phyloP scores from a whole-genome alignment of 2,797 vertebrate genomes.

The Gadopsis bispinosus region DNA sequence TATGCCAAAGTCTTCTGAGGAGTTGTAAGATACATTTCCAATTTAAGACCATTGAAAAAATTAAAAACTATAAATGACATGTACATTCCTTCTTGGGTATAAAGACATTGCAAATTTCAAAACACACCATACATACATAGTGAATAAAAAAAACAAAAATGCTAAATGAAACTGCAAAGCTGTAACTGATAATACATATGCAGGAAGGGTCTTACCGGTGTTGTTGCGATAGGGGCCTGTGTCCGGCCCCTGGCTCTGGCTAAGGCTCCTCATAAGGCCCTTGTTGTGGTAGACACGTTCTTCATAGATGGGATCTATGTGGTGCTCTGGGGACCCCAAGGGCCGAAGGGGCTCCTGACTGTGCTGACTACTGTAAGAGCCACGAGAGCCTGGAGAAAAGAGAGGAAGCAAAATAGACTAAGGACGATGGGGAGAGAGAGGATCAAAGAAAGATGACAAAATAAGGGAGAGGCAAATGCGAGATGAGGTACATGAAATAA shows the following conservation, averaged over 20 bases:
- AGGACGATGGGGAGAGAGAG: neutral
- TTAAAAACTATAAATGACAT: neutral
- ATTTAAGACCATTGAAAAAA: too few relatives aligned
- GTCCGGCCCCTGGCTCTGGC: slow-evolving; percentile 96
- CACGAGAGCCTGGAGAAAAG: slow-evolving; percentile 89
- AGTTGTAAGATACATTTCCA: neutral
- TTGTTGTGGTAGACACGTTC: slow-evolving; percentile 98
- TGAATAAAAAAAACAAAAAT: neutral
- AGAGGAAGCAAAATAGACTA: neutral
- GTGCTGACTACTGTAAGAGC: slow-evolving; percentile 97
- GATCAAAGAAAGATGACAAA: slow-evolving; percentile 6
- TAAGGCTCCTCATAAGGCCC: slow-evolving; percentile 96
- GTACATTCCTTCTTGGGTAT: neutral
- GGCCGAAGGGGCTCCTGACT: slow-evolving; percentile 94
- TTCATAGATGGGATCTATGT: slow-evolving; percentile 98
- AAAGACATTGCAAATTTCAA: neutral
- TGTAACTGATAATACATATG: slow-evolving; percentile 5
- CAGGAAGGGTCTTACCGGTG: slow-evolving; percentile 86
- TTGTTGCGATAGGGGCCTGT: slow-evolving; percentile 94
- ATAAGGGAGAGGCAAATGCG: neutral
- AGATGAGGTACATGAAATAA: neutral
- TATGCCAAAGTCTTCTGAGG: neutral
- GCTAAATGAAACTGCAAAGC: neutral
- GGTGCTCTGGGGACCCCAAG: slow-evolving; percentile 96
- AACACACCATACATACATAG: neutral